Conservation (phyloP, 2,113 vertebrate genomes). For the Leiothrix lutea region DNA sequence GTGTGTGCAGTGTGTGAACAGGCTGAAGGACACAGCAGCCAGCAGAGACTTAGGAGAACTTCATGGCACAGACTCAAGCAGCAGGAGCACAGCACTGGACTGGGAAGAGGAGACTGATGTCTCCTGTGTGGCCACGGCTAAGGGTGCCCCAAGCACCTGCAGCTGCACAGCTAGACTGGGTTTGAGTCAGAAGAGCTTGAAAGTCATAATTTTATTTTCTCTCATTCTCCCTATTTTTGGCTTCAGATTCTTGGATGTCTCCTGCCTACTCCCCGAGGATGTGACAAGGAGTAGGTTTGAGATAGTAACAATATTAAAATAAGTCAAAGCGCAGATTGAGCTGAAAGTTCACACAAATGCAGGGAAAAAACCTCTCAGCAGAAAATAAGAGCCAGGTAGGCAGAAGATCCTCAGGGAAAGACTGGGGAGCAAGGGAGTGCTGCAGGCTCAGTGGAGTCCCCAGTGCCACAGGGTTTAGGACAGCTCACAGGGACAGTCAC, state of each 20-base stretch:
- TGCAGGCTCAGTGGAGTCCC: neutral
- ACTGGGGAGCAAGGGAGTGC: neutral
- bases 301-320: constrained; percentile 58
- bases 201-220: neutral
- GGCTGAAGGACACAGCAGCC: neutral
- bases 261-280: constrained; percentile 19
- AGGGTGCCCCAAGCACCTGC: neutral
- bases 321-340: constrained; percentile 19
- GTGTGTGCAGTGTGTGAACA: accelerated
- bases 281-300: constrained; percentile 57
- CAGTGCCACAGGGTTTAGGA: neutral
- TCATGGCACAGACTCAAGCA: neutral
- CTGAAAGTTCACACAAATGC: neutral
- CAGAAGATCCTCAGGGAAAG: neutral
- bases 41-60: neutral
- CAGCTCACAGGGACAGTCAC: neutral
- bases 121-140: accelerated
- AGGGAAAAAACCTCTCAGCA: neutral
- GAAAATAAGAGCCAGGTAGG: neutral
- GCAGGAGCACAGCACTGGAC: neutral
- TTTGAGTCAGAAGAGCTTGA: neutral
- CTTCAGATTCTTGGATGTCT: constrained; percentile 27
- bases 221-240: constrained; percentile 22
- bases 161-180: neutral
- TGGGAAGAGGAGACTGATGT: accelerated